Evolutionary conservation across 1,140 invertebrate genomes (phyloP).

Genomic region (Apis mellifera): Amel_HAv3.1 CM009931.2:20889501-20890000

Average conservation of each 20-base stretch:
- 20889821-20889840: not conserved
- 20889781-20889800: slow-evolving; percentile 7
- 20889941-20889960: not conserved
- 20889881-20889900: not conserved
- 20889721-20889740: slow-evolving; percentile 8
- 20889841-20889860: not conserved
- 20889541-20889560: too few relatives aligned
- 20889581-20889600: not conserved
- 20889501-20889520: not conserved
- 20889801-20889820: slow-evolving; percentile 9
- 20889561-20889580: too few relatives aligned
- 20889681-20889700: not conserved
- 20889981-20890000: not conserved
- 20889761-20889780: not conserved
- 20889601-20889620: not conserved
- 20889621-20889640: not conserved
- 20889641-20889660: not conserved
- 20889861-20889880: not conserved
- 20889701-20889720: not conserved
- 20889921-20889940: not conserved
- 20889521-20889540: too few relatives aligned
- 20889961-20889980: not conserved
- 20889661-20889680: not conserved
- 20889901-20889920: slow-evolving; percentile 5
- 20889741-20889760: not conserved